phyloP scores from a whole-genome alignment of 64 coral and sea anemone genomes.

The Anthopleura sola region DNA sequence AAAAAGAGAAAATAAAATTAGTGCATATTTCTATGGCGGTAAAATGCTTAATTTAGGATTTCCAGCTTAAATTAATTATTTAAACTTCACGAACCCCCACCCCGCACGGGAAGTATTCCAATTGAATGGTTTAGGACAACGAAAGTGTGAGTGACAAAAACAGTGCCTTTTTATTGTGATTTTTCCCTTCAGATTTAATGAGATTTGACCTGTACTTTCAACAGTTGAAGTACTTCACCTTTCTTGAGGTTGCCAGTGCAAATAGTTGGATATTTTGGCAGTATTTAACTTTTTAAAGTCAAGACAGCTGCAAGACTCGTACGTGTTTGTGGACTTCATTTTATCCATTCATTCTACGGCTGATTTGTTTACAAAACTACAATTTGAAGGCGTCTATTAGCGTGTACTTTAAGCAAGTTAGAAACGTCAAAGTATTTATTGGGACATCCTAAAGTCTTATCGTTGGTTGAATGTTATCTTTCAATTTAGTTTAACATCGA shows the following conservation, averaged over 20 bases:
- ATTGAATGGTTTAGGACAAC: background rate
- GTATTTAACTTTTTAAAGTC: background rate
- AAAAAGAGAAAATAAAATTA: background rate
- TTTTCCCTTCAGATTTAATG: background rate
- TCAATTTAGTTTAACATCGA: background rate
- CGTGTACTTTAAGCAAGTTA: background rate
- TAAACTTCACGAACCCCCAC: background rate
- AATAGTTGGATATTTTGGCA: background rate
- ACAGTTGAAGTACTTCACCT: background rate
- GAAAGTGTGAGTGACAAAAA: background rate
- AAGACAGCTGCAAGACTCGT: background rate
- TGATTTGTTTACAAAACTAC: constrained; percentile 10
- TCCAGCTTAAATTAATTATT: background rate
- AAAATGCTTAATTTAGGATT: background rate
- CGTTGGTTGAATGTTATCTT: background rate
- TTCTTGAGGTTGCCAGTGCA: background rate
- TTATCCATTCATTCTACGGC: background rate
- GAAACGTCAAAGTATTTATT: background rate
- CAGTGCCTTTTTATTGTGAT: background rate
- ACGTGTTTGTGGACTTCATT: background rate
- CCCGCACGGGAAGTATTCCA: background rate
- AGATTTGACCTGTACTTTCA: background rate
- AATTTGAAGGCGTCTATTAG: constrained; percentile 10
- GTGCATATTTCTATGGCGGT: background rate
- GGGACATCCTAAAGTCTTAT: background rate